phyloP scores from a whole-genome alignment of 2,888 invertebrate species.

The Cosmorhoe ocellata region DNA sequence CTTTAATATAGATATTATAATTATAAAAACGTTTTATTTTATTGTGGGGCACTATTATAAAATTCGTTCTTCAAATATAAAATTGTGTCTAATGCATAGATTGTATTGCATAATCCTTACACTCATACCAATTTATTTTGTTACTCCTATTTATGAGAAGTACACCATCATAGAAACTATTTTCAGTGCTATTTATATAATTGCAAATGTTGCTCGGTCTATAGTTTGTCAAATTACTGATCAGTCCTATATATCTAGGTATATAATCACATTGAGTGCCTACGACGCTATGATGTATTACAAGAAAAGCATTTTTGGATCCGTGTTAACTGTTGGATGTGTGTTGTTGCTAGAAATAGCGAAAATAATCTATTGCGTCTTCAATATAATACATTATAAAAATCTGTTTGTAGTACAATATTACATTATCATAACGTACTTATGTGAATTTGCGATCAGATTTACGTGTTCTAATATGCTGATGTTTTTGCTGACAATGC shows the following conservation, averaged over 20 bases:
- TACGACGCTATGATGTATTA: slow-evolving; percentile 1
- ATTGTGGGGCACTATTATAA: background rate
- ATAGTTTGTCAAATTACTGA: background rate
- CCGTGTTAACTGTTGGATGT: background rate
- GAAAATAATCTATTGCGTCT: background rate
- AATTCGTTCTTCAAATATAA: background rate
- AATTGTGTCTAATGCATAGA: background rate
- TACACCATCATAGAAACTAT: no score
- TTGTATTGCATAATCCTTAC: background rate
- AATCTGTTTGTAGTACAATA: background rate
- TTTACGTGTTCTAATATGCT: background rate
- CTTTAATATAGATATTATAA: background rate
- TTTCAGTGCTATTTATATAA: background rate
- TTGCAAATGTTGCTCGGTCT: background rate
- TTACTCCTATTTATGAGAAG: background rate
- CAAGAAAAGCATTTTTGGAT: background rate
- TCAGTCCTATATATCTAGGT: background rate
- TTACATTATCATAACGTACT: background rate
- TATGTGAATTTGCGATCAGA: background rate
- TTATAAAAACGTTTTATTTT: background rate
- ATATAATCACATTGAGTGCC: background rate
- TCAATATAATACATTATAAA: no score
- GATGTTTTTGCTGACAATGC: background rate
- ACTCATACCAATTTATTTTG: background rate
- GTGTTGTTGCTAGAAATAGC: background rate